Base-by-base conservation (phyloP, 2,797 vertebrate species). In the Tragopan temminckii region DNA sequence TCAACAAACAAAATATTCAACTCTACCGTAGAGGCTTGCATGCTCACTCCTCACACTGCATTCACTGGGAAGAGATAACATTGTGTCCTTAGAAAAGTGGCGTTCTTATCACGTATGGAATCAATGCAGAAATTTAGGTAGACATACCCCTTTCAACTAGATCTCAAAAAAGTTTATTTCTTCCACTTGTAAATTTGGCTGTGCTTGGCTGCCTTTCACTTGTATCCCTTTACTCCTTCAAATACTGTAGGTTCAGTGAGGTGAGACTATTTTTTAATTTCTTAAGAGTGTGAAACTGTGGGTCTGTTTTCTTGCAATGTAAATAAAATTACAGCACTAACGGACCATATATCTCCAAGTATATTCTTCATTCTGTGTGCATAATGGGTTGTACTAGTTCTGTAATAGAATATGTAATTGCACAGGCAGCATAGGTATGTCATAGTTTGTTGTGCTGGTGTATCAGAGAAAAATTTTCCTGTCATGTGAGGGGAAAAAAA, bases 401-500 rank as follows among this genome's bases (percentile, higher is more conserved):
- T 77, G 48, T 5, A 46, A 15, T 24, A 38, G 19, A 33, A 19
- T 40, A 40, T 66, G 63, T 88, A 68, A 78, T 79, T 1, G 9
- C 33, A 57, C 0, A 0, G 59, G 25, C 18, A 31, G 27, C 55
- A 14, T 18, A 69, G 17, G 5, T 83, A 55, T 24, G 62, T 80
- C 61, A 8, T 68, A 38, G 62, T 61, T 50, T 11, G 15, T 77
- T 95, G 23, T 67, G 24, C 55, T 89, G 42, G 2, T 52, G 27
- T 52, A 31, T 40, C 27, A 38, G 40, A 13, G 66, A 55, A 90
- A 88, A 12, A 72, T 35, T 63, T 82, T 70, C 58, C 42, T 76
- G 59, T 75, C 75, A 88, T 79, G 89, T 94, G 86, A 94, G 86
- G 67, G 46, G 46, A 90, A 92, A 90, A 85, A 55, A 27, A 3